Conservation (phyloP, 2,888 invertebrate genomes). For the Acanthopleura granulata region DNA sequence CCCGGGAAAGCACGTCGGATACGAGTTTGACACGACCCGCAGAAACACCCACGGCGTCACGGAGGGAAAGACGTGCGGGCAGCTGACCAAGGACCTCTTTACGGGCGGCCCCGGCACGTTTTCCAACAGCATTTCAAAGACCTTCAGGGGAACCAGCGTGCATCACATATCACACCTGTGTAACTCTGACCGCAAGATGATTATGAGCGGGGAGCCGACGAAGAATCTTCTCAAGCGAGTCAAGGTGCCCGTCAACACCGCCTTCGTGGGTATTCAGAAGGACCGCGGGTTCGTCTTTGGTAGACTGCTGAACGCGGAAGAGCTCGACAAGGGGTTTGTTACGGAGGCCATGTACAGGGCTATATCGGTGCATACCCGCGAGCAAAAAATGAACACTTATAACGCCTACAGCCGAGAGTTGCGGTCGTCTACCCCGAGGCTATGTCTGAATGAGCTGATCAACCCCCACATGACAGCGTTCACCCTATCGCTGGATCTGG, state of each 20-base stretch:
- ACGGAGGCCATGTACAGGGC: not conserved
- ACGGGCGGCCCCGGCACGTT: not conserved
- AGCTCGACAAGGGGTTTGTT: not conserved
- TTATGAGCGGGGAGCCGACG: not conserved
- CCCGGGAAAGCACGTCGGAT: not conserved
- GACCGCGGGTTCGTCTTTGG: not conserved
- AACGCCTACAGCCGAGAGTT: not conserved
- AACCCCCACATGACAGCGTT: not conserved
- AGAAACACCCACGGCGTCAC: not conserved
- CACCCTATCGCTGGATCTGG: not conserved
- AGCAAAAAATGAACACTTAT: not conserved
- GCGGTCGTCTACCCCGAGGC: not conserved
- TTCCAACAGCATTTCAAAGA: not conserved
- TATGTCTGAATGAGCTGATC: not conserved
- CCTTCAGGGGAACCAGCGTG: not conserved
- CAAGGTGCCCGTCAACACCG: not conserved
- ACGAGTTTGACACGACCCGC: not conserved
- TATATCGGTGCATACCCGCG: not conserved
- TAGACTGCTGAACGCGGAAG: not conserved
- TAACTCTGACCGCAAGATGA: slow-evolving; percentile 1
- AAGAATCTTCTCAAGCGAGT: not conserved
- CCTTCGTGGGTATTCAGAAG: not conserved
- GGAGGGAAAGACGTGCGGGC: not conserved
- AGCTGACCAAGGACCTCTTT: not conserved
- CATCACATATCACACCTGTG: not conserved